phyloP scores from a whole-genome alignment of 1,140 invertebrate species.

The Aphelinus certus region DNA sequence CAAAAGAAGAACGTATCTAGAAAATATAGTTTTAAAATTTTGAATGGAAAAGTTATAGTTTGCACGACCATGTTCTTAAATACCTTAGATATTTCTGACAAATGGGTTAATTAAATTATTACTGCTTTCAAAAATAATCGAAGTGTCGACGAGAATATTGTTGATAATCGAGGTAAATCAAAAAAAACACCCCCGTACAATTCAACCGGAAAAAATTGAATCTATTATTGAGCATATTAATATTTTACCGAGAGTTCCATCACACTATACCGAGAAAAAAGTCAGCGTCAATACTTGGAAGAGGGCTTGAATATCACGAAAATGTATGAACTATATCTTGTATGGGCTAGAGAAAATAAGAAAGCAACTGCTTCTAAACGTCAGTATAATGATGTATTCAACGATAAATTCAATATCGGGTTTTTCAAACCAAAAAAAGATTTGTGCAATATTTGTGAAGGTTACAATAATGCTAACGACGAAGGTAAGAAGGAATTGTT shows the following conservation, averaged over 20 bases:
- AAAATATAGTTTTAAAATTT: neutral
- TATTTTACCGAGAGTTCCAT: conserved; percentile 1
- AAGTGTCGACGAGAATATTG: neutral
- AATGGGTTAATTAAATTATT: conserved; percentile 3
- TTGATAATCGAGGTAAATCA: neutral
- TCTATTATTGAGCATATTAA: conserved; percentile 9
- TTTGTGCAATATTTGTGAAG: conserved; percentile 6
- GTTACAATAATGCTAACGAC: neutral
- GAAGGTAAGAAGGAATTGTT: conserved; percentile 11
- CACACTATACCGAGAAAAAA: neutral
- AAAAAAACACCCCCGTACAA: neutral
- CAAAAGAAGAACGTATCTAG: neutral
- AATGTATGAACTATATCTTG: neutral
- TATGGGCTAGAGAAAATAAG: neutral
- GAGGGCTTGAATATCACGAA: neutral
- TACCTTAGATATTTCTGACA: neutral
- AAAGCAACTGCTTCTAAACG: conserved; percentile 1
- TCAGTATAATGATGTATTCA: conserved; percentile 8
- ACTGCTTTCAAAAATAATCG: conserved; percentile 9
- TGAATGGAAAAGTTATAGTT: neutral
- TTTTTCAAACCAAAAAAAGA: conserved; percentile 13
- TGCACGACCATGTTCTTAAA: conserved; percentile 8
- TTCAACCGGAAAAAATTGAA: neutral
- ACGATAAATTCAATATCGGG: neutral
- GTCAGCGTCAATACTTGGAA: conserved; percentile 4